Evolutionary conservation across 1,140 invertebrate genomes (phyloP).

Genomic region (Callitettix versicolor): DNA sequence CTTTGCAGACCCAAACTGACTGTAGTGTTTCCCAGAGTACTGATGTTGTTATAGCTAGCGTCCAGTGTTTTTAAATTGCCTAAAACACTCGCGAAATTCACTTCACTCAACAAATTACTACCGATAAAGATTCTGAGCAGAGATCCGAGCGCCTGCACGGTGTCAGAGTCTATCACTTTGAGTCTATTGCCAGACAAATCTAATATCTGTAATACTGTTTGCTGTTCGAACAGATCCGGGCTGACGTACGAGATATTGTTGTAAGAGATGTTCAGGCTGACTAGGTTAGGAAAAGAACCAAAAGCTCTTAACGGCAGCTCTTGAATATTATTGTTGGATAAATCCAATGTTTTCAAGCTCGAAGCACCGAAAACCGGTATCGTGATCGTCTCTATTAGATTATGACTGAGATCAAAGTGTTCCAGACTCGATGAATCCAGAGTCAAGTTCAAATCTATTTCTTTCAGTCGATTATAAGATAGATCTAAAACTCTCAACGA

Average conservation of each 20-base stretch:
- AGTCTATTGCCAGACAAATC: slow-evolving; percentile 36
- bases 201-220: slow-evolving; percentile 30
- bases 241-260: slow-evolving; percentile 27
- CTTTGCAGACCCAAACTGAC: slow-evolving; percentile 28
- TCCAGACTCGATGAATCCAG: not conserved
- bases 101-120: not conserved
- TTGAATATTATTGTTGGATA: slow-evolving; percentile 34
- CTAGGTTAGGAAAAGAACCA: slow-evolving; percentile 26
- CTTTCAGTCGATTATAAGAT: slow-evolving; percentile 35
- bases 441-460: slow-evolving; percentile 24
- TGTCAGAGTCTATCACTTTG: slow-evolving; percentile 31
- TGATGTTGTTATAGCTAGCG: not conserved
- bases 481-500: slow-evolving; percentile 35
- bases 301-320: slow-evolving; percentile 34
- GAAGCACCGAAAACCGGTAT: slow-evolving; percentile 22
- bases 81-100: not conserved
- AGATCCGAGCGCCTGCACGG: slow-evolving; percentile 24
- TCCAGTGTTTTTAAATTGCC: not conserved
- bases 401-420: not conserved
- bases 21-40: not conserved
- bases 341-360: slow-evolving; percentile 30
- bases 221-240: slow-evolving; percentile 8
- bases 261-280: slow-evolving; percentile 35
- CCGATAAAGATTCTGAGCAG: not conserved
- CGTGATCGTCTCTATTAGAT: not conserved